Conservation (phyloP, 2,797 vertebrate species). For the Numenius phaeopus region DNA sequence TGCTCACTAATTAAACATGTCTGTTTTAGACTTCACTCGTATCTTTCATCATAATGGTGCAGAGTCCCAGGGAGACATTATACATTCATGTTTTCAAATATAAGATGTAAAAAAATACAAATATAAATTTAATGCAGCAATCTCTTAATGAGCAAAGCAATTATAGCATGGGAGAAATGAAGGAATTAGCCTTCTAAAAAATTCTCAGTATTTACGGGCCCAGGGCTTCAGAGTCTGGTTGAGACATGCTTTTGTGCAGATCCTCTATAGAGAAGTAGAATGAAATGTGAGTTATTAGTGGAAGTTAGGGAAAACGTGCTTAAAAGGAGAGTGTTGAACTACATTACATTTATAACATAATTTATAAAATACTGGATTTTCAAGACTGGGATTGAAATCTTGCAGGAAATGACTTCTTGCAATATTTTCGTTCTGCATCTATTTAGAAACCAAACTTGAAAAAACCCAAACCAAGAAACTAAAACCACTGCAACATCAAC, state of each 20-base stretch:
- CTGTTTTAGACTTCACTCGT: slow-evolving; percentile 75
- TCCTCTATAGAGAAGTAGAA: not conserved
- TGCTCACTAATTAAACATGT: slow-evolving; percentile 87
- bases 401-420: not conserved
- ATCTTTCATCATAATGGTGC: slow-evolving; percentile 72
- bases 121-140: slow-evolving; percentile 60
- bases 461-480: not conserved
- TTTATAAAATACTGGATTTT: not conserved
- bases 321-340: not conserved
- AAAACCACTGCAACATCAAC: not conserved
- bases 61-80: slow-evolving; percentile 79
- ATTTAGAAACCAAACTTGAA: not conserved
- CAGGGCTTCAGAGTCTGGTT: not conserved
- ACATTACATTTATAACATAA: not conserved
- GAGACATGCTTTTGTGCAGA: not conserved
- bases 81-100: slow-evolving; percentile 76
- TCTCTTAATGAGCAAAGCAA: slow-evolving; percentile 61
- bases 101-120: slow-evolving; percentile 64
- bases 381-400: not conserved
- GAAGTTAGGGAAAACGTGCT: not conserved
- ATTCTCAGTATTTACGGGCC: not conserved
- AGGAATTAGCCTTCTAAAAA: not conserved
- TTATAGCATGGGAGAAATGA: not conserved
- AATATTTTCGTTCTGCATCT: not conserved
- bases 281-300: not conserved